Base-by-base conservation (phyloP, 2,797 vertebrate genomes). In the Microhierax caerulescens region DNA sequence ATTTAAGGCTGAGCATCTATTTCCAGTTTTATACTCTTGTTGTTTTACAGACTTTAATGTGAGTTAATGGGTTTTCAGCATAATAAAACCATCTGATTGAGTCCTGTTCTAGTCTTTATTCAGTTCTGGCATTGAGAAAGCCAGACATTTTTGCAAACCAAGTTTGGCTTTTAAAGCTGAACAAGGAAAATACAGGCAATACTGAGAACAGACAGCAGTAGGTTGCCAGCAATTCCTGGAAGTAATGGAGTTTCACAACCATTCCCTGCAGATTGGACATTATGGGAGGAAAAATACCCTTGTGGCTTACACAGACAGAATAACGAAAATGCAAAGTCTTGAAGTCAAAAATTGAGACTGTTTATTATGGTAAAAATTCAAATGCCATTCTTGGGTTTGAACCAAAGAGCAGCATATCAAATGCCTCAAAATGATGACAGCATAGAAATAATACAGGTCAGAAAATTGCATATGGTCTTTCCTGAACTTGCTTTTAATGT, bases 181-280 rank as follows among this genome's bases (percentile, higher is more conserved):
- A 93, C 88, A 95, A 95, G 95, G 88, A 92, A 96, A 97, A 97
- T 82, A 85, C 67, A 96, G 97, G 93, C 87, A 95, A 53, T 96
- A 76, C 76, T 87, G 93, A 91, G 93, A 80, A 70, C 91, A 95
- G 94, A 83, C 80, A 90, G 83, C 72, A 56, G 43, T 90, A 85
- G 53, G 81, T 84, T 97, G 92, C 97, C 97, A 97, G 81, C 86
- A 95, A 37, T 98, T 98, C 98, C 97, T 98, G 96, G 96, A 98
- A 98, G 89, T 96, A 90, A 85, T 83, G 91, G 85, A 75, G 84
- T 98, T 98, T 98, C 95, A 95, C 93, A 97, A 89, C 76, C 91
- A 63, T 94, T 93, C 67, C 88, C 90, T 94, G 84, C 60, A 96
- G 83, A 97, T 77, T 85, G 88, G 83, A 87, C 28, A 43, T 95